These are phyloP conservation scores for Callionymus lyra DNA, from an alignment of 2,113 vertebrate species.

Conservation along the genomic window DNA sequence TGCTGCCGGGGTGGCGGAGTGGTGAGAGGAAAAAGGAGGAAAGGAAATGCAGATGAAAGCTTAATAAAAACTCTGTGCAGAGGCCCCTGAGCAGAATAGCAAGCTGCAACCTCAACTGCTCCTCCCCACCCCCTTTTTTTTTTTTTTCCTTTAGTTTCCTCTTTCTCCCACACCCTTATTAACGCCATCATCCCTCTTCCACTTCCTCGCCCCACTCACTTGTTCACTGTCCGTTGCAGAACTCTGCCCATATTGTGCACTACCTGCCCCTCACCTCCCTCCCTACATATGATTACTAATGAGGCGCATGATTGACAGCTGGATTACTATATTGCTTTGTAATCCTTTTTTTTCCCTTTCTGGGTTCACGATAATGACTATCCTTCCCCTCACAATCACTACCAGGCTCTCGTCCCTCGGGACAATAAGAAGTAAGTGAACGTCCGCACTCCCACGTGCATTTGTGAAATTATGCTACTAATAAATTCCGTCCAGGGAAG, in stretches of 20 bases:
- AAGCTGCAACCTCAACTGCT: conserved; percentile 12
- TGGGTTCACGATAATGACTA: conserved; percentile 52
- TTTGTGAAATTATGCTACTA: conserved; percentile 1
- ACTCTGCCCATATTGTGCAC: conserved; percentile 7
- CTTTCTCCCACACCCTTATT: conserved; percentile 26
- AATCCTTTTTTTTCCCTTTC: conserved; percentile 65
- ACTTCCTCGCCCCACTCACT: conserved; percentile 11
- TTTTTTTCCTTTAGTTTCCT: conserved; percentile 14
- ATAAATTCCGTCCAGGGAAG: conserved; percentile 17
- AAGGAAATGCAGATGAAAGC: conserved; percentile 47
- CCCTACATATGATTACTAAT: conserved; percentile 48
- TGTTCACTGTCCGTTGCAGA: conserved; percentile 2
- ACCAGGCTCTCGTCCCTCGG: conserved; percentile 17
- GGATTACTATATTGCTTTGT: conserved; percentile 54
- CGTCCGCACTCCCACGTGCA: background rate
- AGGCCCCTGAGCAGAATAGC: conserved; percentile 27
- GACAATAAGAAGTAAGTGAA: conserved; percentile 11
- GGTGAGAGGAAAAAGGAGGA: conserved; percentile 17
- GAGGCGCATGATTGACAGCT: conserved; percentile 56
- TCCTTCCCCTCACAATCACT: conserved; percentile 2
- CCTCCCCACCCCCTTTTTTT: conserved; percentile 21
- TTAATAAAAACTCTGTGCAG: conserved; percentile 26
- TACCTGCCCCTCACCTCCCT: background rate
- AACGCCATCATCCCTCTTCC: conserved; percentile 17
- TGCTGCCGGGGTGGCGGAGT: conserved; percentile 17